Percentiles rank a stretch among this genome's conserved stretches.
These are phyloP conservation scores for Bruchidius siliquastri DNA, from an alignment of 2,888 invertebrate species.

Conservation along the genomic window DNA sequence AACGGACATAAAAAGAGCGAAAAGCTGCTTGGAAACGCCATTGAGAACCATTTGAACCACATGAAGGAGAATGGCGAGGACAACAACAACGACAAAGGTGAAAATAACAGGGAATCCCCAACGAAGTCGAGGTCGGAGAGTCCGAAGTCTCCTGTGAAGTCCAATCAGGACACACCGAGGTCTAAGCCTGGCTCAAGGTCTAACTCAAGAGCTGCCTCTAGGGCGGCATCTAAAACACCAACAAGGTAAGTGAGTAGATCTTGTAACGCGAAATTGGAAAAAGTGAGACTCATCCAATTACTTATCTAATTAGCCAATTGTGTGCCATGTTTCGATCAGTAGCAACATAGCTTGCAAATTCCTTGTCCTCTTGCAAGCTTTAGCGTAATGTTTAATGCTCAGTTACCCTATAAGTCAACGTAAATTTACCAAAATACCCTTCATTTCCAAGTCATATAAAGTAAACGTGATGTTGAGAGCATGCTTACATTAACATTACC, in stretches of 20 bases:
- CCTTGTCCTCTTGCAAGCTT: too few species aligned
- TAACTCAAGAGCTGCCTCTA: not conserved
- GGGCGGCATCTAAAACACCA: conserved; percentile 6
- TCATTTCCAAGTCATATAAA: too few species aligned
- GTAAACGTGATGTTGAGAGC: too few species aligned
- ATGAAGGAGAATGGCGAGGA: conserved; percentile 20
- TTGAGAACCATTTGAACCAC: conserved; percentile 11
- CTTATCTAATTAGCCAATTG: too few species aligned
- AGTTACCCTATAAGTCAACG: too few species aligned
- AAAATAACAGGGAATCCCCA: conserved; percentile 1
- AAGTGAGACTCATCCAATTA: too few species aligned
- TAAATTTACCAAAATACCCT: too few species aligned
- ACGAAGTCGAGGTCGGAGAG: conserved; percentile 1
- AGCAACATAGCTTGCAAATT: too few species aligned
- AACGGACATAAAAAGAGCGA: conserved; percentile 28
- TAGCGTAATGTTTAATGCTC: too few species aligned
- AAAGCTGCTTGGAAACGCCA: conserved; percentile 17
- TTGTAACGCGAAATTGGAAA: too few species aligned
- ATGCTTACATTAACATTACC: too few species aligned
- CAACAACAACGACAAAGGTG: conserved; percentile 14
- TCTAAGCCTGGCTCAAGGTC: not conserved
- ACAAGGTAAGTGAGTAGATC: conserved; percentile 3
- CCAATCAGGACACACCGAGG: not conserved
- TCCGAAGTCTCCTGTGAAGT: not conserved
- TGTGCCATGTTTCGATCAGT: too few species aligned